A percentile compares a stretch with the other conserved stretches of the same genome.
Evolutionary conservation across 2,888 invertebrate genomes (phyloP).

Genomic region (Agrotis ipsilon): DNA sequence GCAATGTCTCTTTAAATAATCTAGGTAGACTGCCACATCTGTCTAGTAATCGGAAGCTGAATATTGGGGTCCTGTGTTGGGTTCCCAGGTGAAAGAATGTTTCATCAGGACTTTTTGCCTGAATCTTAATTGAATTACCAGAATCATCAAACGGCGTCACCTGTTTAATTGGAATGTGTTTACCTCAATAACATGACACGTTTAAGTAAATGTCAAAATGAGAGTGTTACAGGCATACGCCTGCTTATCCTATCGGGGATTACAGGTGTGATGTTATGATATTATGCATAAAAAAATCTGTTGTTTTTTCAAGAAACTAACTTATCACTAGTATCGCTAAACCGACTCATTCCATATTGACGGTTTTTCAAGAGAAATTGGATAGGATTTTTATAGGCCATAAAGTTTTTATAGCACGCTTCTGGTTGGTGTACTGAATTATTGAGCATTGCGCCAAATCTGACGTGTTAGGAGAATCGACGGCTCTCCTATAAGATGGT

Average conservation of each 20-base stretch:
- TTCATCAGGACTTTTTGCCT: no score
- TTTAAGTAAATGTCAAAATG: no score
- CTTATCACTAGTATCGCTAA: constrained; percentile 9
- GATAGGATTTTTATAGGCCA: constrained; percentile 48
- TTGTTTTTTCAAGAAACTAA: not conserved
- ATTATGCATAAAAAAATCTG: not conserved
- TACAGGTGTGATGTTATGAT: no score
- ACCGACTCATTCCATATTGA: constrained; percentile 40
- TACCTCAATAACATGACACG: no score
- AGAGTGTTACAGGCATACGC: no score
- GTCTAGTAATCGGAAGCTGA: not conserved
- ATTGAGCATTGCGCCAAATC: constrained; percentile 55
- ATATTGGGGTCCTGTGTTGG: not conserved
- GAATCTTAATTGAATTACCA: no score
- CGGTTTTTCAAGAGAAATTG: constrained; percentile 40
- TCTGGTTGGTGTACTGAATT: constrained; percentile 51
- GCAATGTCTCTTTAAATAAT: no score
- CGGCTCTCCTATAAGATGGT: not conserved
- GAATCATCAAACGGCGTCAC: no score
- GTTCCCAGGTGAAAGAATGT: not conserved
- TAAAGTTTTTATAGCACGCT: constrained; percentile 53
- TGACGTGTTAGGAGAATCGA: constrained; percentile 14
- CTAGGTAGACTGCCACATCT: not conserved
- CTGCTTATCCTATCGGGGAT: no score
- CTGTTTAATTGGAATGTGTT: no score